Percentiles rank a stretch among this genome's conserved stretches.
Evolutionary conservation across 2,797 vertebrate genomes (phyloP).

Genomic region (Cynopterus sphinx): DNA sequence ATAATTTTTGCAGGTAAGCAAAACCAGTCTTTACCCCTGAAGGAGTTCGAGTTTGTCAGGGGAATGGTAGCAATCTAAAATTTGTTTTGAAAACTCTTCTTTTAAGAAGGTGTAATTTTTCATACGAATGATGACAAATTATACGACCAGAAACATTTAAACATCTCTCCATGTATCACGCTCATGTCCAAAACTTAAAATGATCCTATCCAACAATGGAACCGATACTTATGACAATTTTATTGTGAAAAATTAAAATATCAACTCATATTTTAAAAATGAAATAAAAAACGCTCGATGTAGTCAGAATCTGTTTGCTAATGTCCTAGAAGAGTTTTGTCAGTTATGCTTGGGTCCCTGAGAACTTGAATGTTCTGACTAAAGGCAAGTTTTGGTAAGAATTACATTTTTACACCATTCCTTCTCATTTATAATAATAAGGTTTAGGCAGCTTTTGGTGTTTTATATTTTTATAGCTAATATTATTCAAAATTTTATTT

Average conservation of each 20-base stretch:
- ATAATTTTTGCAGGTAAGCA: not conserved
- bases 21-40: not conserved
- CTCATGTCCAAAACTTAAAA: conserved; percentile 3
- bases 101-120: not conserved
- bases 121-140: conserved; percentile 12
- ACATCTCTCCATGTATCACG: not conserved
- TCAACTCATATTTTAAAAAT: conserved; percentile 1
- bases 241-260: conserved; percentile 28
- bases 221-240: not conserved
- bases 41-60: not conserved
- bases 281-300: not conserved
- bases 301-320: conserved; percentile 45
- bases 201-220: not conserved
- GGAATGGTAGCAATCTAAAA: not conserved
- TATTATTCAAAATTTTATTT: conserved; percentile 25
- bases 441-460: conserved; percentile 20
- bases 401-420: conserved; percentile 26
- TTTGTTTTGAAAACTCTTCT: conserved; percentile 34
- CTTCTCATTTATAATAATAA: conserved; percentile 31
- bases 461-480: conserved; percentile 8
- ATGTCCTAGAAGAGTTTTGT: conserved; percentile 49
- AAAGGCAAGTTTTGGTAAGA: conserved; percentile 70
- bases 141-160: not conserved
- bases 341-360: conserved; percentile 68
- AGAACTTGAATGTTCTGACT: conserved; percentile 67